phyloP scores from a whole-genome alignment of 37 sponge, comb jelly and placozoan species.

The Dysidea cf. avara region DNA sequence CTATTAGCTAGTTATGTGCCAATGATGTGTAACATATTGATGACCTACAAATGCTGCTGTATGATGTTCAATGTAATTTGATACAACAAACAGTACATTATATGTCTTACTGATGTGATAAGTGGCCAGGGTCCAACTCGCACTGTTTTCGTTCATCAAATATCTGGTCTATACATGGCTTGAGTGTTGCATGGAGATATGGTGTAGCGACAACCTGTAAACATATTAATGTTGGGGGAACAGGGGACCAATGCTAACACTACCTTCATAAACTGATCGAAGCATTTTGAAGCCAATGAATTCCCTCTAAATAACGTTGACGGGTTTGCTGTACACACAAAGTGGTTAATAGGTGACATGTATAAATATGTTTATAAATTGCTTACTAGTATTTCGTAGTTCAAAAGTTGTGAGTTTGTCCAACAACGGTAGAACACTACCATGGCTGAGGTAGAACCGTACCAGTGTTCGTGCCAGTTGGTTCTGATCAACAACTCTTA shows the following conservation, averaged over 20 bases:
- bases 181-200: constrained; percentile 77
- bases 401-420: constrained; percentile 68
- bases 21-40: neutral
- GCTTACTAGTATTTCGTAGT: constrained; percentile 51
- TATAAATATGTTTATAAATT: neutral
- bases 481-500: constrained; percentile 78
- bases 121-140: constrained; percentile 77
- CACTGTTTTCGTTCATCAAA: constrained; percentile 70
- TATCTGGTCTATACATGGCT: constrained; percentile 54
- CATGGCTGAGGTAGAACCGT: constrained; percentile 81
- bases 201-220: constrained; percentile 72
- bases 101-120: constrained; percentile 1
- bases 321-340: constrained; percentile 31
- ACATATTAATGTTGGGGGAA: too few relatives aligned
- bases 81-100: too few relatives aligned
- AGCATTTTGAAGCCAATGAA: constrained; percentile 84
- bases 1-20: neutral
- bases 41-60: too few relatives aligned
- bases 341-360: neutral
- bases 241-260: too few relatives aligned
- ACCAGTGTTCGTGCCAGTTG: constrained; percentile 70
- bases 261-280: constrained; percentile 97
- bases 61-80: too few relatives aligned
- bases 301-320: constrained; percentile 83
- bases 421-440: constrained; percentile 58